Evolutionary conservation across 1,140 invertebrate species (phyloP), one percentile per base, ranked within the genome.

Genomic region (Microplitis mediator): DNA sequence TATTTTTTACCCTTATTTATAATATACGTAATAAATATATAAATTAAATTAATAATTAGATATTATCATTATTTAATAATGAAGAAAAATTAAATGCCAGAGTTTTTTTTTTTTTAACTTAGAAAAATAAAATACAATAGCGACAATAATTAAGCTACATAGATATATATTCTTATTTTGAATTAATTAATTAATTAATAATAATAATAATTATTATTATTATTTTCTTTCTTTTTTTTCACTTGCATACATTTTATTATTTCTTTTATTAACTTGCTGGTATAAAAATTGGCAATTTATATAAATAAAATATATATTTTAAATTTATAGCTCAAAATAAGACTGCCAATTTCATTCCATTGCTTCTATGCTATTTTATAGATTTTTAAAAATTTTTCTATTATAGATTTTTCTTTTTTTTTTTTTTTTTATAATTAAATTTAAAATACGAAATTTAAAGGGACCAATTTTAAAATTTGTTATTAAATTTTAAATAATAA

Each of bases 251-350:
- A 32, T 32, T 60, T 60, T 60, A 11, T 9, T 45, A 56, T 56
- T 13, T 16, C 52, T 60, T 31, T 60, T 23, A 31, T 60, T 60
- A 34, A 60, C 58, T 60, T 11, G n/a, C 9, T 60, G 4, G 4
- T 60, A 2, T 23, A 23, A 23, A 23, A 32, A 23, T 60, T 23
- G 23, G 14, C 31, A 60, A 23, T 60, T 31, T 8, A 60, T 23
- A 23, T 13, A 14, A 56, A 16, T 13, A 14, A 56, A 14, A 23
- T 23, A 23, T 5, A 56, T n/a, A 56, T 13, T 56, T 56, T 16
- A 56, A 56, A 61, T 67, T 78, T 64, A 70, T 80, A 79, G 81
- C 81, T 84, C 82, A 83, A 84, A 77, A 64, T 82, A 85, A 84
- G 82, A 84, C 83, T 85, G 83, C 77, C 82, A 79, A 77, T 73